Evolutionary conservation across 2,888 invertebrate species (phyloP).

Genomic region (Sthenelais limicola): DNA sequence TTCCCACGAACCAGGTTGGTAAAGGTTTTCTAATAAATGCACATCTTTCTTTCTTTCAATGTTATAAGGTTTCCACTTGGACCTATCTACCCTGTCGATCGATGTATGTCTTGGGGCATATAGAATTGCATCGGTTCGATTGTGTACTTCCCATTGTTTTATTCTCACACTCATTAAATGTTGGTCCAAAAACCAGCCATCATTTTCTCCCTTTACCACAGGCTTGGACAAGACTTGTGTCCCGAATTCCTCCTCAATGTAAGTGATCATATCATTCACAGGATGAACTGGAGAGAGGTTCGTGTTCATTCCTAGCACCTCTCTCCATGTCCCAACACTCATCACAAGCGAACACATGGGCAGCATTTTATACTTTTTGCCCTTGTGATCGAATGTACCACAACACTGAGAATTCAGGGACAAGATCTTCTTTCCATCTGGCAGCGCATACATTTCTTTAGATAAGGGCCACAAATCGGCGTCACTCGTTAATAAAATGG

Average conservation of each 20-base stretch:
- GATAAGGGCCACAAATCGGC: slow-evolving; percentile 32
- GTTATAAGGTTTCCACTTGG: slow-evolving; percentile 10
- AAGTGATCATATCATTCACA: not conserved
- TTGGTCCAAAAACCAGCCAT: slow-evolving; percentile 39
- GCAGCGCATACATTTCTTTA: slow-evolving; percentile 20
- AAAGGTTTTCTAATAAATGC: slow-evolving; percentile 3
- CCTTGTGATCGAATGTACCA: slow-evolving; percentile 14
- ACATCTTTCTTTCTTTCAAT: slow-evolving; percentile 6
- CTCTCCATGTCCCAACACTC: slow-evolving; percentile 26
- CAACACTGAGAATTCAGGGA: slow-evolving; percentile 38
- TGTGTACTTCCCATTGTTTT: not conserved
- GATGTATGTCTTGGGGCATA: slow-evolving; percentile 1
- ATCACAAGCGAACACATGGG: slow-evolving; percentile 33
- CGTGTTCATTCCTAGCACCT: not conserved
- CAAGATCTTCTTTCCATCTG: slow-evolving; percentile 5
- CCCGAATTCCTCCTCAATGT: slow-evolving; percentile 20
- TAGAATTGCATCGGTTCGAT: not conserved
- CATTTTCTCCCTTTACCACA: slow-evolving; percentile 36
- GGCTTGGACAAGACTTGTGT: not conserved
- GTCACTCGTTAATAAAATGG: slow-evolving; percentile 17
- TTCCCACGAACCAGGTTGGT: slow-evolving; percentile 31
- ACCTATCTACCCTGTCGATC: slow-evolving; percentile 26
- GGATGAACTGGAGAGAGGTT: not conserved
- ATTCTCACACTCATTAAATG: slow-evolving; percentile 19
- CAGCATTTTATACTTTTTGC: slow-evolving; percentile 28